Conservation (phyloP, 2,888 invertebrate species). For the Diaphora mendica region DNA sequence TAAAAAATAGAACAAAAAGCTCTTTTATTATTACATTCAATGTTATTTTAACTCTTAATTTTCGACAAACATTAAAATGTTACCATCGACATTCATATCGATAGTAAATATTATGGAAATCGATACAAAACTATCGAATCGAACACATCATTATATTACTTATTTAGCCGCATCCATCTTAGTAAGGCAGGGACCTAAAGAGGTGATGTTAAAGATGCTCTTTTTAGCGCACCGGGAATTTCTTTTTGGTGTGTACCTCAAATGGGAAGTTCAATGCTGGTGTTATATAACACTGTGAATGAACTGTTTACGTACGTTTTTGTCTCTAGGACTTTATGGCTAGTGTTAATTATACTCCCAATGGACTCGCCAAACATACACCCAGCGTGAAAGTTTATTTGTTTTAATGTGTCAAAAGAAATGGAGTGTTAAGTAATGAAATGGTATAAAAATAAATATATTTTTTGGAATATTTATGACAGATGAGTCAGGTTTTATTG, state of each 20-base stretch:
- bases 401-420: conserved; percentile 20
- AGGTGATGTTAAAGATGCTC: conserved; percentile 70
- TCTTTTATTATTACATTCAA: too few species aligned
- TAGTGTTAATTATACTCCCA: conserved; percentile 39
- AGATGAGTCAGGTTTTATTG: not conserved
- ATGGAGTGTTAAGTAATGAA: conserved; percentile 3
- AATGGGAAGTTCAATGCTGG: conserved; percentile 61
- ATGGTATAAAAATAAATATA: not conserved
- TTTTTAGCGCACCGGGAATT: conserved; percentile 68
- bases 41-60: too few species aligned
- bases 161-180: conserved; percentile 70
- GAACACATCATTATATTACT: conserved; percentile 51
- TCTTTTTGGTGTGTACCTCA: conserved; percentile 71
- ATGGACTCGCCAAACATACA: conserved; percentile 3
- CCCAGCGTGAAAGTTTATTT: conserved; percentile 41
- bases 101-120: not conserved
- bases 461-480: not conserved
- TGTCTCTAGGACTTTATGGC: conserved; percentile 43
- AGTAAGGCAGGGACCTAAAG: conserved; percentile 71
- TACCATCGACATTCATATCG: not conserved
- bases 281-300: conserved; percentile 65
- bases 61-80: too few species aligned
- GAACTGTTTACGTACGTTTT: conserved; percentile 58
- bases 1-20: too few species aligned
- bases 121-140: conserved; percentile 15